A percentile compares a stretch with the other conserved stretches of the same genome.
These are phyloP conservation scores for Morbakka virulenta DNA, from an alignment of 30 jellyfish, hydroid and myxozoan species.

Conservation along the genomic window DNA sequence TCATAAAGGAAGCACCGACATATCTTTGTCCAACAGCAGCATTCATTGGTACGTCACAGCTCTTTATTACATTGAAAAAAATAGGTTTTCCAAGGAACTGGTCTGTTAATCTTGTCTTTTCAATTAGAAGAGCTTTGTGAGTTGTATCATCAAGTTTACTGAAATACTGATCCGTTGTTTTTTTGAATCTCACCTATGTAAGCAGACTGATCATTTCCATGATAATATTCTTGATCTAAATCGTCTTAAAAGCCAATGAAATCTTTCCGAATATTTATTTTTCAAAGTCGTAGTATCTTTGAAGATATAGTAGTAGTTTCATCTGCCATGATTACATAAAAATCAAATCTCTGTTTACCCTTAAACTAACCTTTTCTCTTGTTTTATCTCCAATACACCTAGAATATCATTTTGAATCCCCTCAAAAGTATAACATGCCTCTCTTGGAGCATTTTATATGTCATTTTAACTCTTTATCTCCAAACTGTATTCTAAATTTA, in stretches of 20 bases:
- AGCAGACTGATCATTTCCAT: conserved; percentile 20
- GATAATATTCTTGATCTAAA: conserved; percentile 7
- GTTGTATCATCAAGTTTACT: conserved; percentile 1
- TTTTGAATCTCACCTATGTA: conserved; percentile 2
- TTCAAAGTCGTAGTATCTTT: conserved; percentile 1
- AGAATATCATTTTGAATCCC: conserved; percentile 3
- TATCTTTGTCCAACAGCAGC: background rate
- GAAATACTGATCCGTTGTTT: conserved; percentile 7
- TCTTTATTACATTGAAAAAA: background rate
- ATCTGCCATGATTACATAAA: conserved; percentile 13
- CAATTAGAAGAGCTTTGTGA: background rate
- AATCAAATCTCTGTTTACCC: conserved; percentile 3
- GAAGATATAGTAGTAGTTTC: conserved; percentile 8
- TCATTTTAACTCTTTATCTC: background rate
- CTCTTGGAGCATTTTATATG: background rate
- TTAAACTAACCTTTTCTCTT: conserved; percentile 9
- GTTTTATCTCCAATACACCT: conserved; percentile 7
- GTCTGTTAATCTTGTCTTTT: background rate
- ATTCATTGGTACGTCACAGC: conserved; percentile 1
- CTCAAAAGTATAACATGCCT: conserved; percentile 12
- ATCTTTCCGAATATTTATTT: conserved; percentile 4
- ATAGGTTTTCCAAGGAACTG: conserved; percentile 13
- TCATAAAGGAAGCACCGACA: background rate
- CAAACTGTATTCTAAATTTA: background rate
- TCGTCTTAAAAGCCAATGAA: conserved; percentile 2